Evolutionary conservation across 1,140 invertebrate species (phyloP), one percentile per base, ranked within the genome.

Genomic region (Zaprionus kolodkinae): DNA sequence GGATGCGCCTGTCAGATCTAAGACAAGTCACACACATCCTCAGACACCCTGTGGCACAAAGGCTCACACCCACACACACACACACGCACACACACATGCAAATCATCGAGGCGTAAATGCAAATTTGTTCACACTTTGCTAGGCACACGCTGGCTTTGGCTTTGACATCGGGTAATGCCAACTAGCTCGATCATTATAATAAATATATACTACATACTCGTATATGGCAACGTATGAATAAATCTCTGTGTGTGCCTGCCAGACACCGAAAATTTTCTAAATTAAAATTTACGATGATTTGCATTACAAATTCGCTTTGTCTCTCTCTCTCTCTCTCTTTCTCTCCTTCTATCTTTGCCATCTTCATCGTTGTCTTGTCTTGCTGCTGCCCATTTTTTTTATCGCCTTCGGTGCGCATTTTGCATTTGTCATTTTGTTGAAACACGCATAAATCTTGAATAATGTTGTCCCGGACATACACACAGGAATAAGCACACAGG

Each of bases 251-350:
- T 65, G 52, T 30, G 52, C 35, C 64, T 55, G 64, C 21, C 21
- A 62, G 64, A 62, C 50, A 67, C 71, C 67, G 52, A 59, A 72
- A 71, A 73, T 77, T 71, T 55, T 70, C 48, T 71, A 87, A 87
- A 87, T 87, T 87, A 84, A 84, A 88, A 87, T 87, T 87, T 88
- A 87, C 80, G 57, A 69, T 69, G 68, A 89, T 88, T 88, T 88
- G 84, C 80, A 88, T 84, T 88, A 76, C 77, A 89, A 88, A 88
- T 88, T 35, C 52, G 56, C 30, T n/a, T 17, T 38, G 43, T 61
- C 45, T 43, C 30, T 50, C 25, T 13, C 35, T 21, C 13, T 52
- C n/a, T 30, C 11, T 52, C 17, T 54, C 38, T 17, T 33, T 13
- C 12, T n/a, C 2, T 52, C 17, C 10, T 27, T 13, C 17, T 48